phyloP scores from a whole-genome alignment of 2,888 invertebrate genomes.

The Trichopria drosophilae region DNA sequence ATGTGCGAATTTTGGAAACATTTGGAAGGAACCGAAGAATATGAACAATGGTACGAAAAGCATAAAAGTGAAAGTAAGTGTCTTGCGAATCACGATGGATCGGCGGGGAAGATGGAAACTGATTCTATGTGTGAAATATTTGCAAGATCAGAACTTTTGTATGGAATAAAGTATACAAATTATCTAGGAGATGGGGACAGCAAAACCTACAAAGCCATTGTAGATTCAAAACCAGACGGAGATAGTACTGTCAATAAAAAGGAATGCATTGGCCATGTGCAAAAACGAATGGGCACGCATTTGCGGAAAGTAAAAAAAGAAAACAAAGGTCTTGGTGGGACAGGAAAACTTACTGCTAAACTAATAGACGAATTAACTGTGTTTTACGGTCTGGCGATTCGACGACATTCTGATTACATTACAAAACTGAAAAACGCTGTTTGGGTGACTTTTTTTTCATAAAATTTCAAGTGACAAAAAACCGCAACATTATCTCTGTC shows the following conservation, averaged over 20 bases:
- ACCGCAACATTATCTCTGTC: too few species aligned
- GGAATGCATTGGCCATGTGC: constrained; percentile 22
- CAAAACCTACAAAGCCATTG: constrained; percentile 21
- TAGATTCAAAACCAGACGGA: constrained; percentile 16
- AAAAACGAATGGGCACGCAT: constrained; percentile 21
- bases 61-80: constrained; percentile 8
- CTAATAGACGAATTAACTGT: constrained; percentile 1
- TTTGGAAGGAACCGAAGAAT: too few species aligned
- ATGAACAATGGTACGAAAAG: constrained; percentile 10
- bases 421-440: neutral
- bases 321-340: constrained; percentile 11
- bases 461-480: too few species aligned
- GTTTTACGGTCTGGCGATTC: neutral
- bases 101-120: constrained; percentile 8
- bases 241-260: constrained; percentile 8
- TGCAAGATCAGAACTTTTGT: constrained; percentile 16
- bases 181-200: constrained; percentile 20
- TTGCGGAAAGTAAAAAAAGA: constrained; percentile 9
- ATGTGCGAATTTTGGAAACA: constrained; percentile 3
- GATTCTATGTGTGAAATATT: constrained; percentile 7
- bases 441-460: too few species aligned
- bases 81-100: constrained; percentile 1
- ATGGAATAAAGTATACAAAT: constrained; percentile 12
- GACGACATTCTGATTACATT: neutral
- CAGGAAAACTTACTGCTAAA: constrained; percentile 6